Base-by-base conservation (phyloP, 2,888 invertebrate genomes). In the Sabatieria punctata region DNA sequence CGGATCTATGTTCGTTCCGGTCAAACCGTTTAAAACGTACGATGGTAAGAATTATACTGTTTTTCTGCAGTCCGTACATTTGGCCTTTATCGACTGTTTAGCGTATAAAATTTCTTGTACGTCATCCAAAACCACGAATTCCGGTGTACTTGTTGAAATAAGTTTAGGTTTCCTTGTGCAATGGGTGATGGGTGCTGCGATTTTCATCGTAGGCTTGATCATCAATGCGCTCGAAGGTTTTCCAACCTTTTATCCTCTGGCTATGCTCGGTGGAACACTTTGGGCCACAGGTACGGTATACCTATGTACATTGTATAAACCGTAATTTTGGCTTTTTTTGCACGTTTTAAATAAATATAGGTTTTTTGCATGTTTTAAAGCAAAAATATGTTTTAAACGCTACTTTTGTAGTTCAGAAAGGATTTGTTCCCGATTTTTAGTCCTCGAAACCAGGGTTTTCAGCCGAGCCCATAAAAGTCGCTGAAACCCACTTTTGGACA, bases 91-190 rank as follows among this genome's bases (percentile, higher is more conserved):
- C 30, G 8, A 30, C 15, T 15, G 30, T 30, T 30, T 30, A 30
- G 30, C 30, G 8, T 8, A 8, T 15, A 8, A 30, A 15, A 30
- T 30, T 8, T 30, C 8, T 11, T 30, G 30, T 15, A 11, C 8
- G 30, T 30, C 15, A 15, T 11, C 30, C 30, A 30, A 30, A 8
- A 11, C 8, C 30, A 30, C 15, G 30, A 11, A 15, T 8, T 30
- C 8, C 8, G 8, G 15, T 15, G 30, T 30, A 30, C 30, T 30
- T 30, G 30, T 30, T 30, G 30, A 15, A 15, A 11, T 11, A 11
- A 8, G 30, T 59, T 4, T 55, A 71, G 71, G 71, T 8, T 60
- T 72, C 55, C 71, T 72, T 54, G 70, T 71, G 54, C 72, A 73
- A 55, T 71, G 68, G 67, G 54, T 72, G 33, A 56, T 70, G 52